Evolutionary conservation across 2,888 invertebrate genomes (phyloP).

Genomic region (Vannuccia rotundouncinata): DNA sequence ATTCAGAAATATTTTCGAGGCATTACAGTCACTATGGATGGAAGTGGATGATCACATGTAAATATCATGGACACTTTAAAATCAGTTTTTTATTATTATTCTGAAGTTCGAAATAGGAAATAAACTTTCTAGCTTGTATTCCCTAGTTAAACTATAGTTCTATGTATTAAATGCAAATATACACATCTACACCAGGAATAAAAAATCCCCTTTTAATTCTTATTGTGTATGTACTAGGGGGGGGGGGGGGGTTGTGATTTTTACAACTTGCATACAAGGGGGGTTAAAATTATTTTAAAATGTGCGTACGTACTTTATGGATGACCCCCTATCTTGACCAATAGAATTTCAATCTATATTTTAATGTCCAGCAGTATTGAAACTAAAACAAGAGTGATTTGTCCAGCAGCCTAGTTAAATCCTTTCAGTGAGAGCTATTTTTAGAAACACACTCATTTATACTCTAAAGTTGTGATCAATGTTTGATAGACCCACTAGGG

Average conservation of each 20-base stretch:
- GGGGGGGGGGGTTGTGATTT: constrained; percentile 12
- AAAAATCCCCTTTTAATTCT: constrained; percentile 21
- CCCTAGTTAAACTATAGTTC: constrained; percentile 23
- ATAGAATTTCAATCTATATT: no score
- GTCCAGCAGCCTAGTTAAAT: no score
- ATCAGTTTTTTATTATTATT: constrained; percentile 26
- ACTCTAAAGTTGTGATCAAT: no score
- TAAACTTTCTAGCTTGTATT: constrained; percentile 26
- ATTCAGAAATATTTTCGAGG: constrained; percentile 26
- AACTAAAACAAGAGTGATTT: no score
- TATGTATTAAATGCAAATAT: constrained; percentile 23
- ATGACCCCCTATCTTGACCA: no score
- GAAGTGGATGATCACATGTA: constrained; percentile 26
- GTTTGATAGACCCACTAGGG: no score
- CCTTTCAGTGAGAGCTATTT: no score
- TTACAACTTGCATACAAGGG: background rate
- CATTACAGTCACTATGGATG: constrained; percentile 20
- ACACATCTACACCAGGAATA: constrained; percentile 26
- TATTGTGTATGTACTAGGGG: constrained; percentile 7
- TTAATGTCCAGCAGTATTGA: no score
- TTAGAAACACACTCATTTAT: no score
- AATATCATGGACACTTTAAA: constrained; percentile 26
- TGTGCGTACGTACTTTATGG: constrained; percentile 20
- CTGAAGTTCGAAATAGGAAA: constrained; percentile 23
- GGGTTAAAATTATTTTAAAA: constrained; percentile 23